These are phyloP conservation scores for Podiceps cristatus DNA, from an alignment of 2,113 vertebrate species.

Conservation along the genomic window DNA sequence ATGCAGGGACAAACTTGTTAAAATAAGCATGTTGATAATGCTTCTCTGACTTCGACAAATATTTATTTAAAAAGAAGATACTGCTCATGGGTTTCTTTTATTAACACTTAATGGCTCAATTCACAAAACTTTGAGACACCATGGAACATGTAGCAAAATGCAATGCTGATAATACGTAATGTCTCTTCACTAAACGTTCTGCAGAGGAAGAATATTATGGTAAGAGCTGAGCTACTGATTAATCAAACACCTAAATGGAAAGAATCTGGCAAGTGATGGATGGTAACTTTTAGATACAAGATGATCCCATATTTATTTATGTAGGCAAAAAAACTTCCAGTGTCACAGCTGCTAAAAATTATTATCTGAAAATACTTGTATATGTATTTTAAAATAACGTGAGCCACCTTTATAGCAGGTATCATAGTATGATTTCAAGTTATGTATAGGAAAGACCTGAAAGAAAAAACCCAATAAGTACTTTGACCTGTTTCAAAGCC, in stretches of 20 bases:
- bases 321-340: neutral
- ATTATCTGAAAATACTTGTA: neutral
- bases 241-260: conserved; percentile 19
- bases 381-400: neutral
- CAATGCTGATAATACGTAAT: neutral
- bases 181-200: neutral
- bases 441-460: neutral
- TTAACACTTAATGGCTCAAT: conserved; percentile 54
- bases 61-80: conserved; percentile 53
- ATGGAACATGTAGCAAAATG: neutral
- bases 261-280: neutral
- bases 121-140: conserved; percentile 55
- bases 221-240: conserved; percentile 19
- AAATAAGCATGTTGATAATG: conserved; percentile 21
- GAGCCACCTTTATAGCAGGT: neutral
- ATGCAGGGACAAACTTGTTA: conserved; percentile 51
- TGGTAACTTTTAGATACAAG: conserved; percentile 11
- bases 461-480: neutral
- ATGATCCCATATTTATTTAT: neutral
- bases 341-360: conserved; percentile 6
- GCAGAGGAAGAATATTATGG: neutral
- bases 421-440: neutral
- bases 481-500: neutral
- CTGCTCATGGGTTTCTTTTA: conserved; percentile 38
- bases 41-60: conserved; percentile 34